These are phyloP conservation scores for Daboia siamensis DNA, from an alignment of 2,113 vertebrate species.

Conservation along the genomic window DNA sequence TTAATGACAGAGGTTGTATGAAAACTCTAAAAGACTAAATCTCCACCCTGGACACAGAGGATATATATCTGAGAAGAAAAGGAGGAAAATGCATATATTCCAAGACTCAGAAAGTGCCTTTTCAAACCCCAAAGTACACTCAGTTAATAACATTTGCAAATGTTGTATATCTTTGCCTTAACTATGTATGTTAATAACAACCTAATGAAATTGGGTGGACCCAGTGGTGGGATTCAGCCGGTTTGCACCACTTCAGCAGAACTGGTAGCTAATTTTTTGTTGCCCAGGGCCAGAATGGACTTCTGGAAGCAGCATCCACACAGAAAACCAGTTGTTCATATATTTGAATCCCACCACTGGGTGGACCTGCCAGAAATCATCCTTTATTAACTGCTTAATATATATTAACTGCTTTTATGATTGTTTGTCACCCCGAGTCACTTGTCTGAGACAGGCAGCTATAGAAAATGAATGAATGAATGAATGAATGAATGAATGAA, in stretches of 20 bases:
- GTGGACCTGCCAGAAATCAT: background rate
- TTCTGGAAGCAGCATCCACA: too few relatives aligned
- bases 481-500: background rate
- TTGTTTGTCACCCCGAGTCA: background rate
- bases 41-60: constrained; percentile 46
- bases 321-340: too few relatives aligned
- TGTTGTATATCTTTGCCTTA: constrained; percentile 32
- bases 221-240: too few relatives aligned
- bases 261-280: too few relatives aligned
- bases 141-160: constrained; percentile 23
- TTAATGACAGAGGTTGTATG: constrained; percentile 29
- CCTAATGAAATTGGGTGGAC: background rate
- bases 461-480: background rate
- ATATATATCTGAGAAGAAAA: constrained; percentile 21
- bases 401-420: too few relatives aligned
- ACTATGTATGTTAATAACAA: constrained; percentile 31
- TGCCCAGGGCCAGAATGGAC: too few relatives aligned
- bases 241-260: too few relatives aligned
- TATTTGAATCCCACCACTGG: background rate
- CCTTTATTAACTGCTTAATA: background rate
- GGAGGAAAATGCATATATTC: constrained; percentile 16
- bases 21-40: constrained; percentile 34
- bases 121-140: constrained; percentile 6
- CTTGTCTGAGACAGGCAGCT: background rate
- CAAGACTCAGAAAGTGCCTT: background rate